A percentile compares a stretch with the other conserved stretches of the same genome.
These are phyloP conservation scores for Rutpela maculata DNA, from an alignment of 2,888 invertebrate genomes.

Conservation along the genomic window DNA sequence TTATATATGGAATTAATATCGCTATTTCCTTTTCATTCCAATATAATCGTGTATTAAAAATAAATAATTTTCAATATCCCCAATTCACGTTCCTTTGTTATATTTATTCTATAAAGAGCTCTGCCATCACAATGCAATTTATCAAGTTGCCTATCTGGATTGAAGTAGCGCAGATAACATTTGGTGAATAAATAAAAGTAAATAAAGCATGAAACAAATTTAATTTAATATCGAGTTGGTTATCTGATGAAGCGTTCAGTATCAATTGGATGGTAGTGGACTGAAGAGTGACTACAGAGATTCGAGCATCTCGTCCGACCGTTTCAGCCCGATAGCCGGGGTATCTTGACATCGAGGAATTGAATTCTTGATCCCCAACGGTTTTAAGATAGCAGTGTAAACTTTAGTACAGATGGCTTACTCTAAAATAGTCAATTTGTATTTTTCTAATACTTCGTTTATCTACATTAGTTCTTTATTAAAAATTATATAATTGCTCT, in stretches of 20 bases:
- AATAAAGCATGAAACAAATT: slow-evolving; percentile 52
- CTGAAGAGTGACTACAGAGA: slow-evolving; percentile 42
- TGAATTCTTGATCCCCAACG: slow-evolving; percentile 51
- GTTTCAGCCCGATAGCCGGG: slow-evolving; percentile 45
- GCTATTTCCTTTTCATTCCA: neutral
- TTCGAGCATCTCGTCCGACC: slow-evolving; percentile 41
- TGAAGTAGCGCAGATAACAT: slow-evolving; percentile 22
- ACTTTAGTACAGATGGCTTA: slow-evolving; percentile 25
- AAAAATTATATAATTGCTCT: too few relatives aligned
- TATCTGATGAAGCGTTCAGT: slow-evolving; percentile 46
- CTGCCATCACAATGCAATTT: slow-evolving; percentile 28
- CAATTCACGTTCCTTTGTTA: neutral
- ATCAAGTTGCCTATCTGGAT: slow-evolving; percentile 34
- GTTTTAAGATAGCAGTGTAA: slow-evolving; percentile 17
- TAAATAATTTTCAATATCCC: neutral
- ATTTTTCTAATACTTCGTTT: neutral
- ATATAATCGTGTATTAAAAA: neutral
- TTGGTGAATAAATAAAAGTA: slow-evolving; percentile 48
- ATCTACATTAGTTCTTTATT: neutral
- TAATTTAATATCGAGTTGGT: slow-evolving; percentile 47
- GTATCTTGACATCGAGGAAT: slow-evolving; percentile 52
- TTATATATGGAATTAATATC: too few relatives aligned
- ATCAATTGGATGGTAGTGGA: slow-evolving; percentile 45
- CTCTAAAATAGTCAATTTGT: neutral
- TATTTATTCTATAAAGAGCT: neutral